A percentile compares a stretch with the other conserved stretches of the same genome.
phyloP scores from a whole-genome alignment of 2,113 vertebrate genomes.

The Tretioscincus oriximinensis region DNA sequence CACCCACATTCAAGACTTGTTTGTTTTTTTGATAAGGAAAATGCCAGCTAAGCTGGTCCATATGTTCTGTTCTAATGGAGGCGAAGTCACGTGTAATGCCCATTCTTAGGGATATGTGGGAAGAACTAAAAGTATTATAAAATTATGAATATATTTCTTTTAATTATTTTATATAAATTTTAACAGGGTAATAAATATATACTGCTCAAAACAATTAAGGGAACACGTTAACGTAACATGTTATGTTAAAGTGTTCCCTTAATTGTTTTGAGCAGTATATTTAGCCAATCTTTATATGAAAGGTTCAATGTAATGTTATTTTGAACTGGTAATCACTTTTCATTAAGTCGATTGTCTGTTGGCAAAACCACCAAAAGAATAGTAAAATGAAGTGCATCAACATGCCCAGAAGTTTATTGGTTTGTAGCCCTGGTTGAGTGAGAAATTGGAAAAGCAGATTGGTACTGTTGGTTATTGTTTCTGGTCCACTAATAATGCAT shows the following conservation, averaged over 20 bases:
- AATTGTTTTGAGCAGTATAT: too few relatives aligned
- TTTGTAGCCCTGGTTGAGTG: neutral
- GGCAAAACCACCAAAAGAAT: constrained; percentile 15
- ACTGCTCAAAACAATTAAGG: too few relatives aligned
- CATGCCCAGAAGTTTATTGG: neutral
- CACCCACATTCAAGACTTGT: constrained; percentile 78
- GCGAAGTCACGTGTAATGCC: constrained; percentile 63
- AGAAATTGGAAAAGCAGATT: neutral
- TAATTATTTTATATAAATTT: constrained; percentile 33
- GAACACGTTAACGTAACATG: too few relatives aligned
- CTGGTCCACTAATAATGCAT: neutral
- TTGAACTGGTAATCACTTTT: constrained; percentile 2
- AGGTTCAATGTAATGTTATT: constrained; percentile 3
- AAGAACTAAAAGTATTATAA: constrained; percentile 23
- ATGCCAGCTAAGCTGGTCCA: constrained; percentile 77
- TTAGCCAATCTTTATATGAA: neutral
- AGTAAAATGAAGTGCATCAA: neutral
- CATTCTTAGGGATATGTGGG: constrained; percentile 62
- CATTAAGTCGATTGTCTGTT: constrained; percentile 7
- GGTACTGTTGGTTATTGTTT: neutral
- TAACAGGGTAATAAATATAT: constrained; percentile 10
- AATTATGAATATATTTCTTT: constrained; percentile 2
- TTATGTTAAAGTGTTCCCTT: too few relatives aligned
- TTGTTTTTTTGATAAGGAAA: constrained; percentile 81
- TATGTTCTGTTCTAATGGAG: constrained; percentile 70